Percentiles rank a stretch among this genome's conserved stretches.
These are phyloP conservation scores for Protobothrops mucrosquamatus DNA, from an alignment of 2,113 vertebrate genomes.

Conservation along the genomic window DNA sequence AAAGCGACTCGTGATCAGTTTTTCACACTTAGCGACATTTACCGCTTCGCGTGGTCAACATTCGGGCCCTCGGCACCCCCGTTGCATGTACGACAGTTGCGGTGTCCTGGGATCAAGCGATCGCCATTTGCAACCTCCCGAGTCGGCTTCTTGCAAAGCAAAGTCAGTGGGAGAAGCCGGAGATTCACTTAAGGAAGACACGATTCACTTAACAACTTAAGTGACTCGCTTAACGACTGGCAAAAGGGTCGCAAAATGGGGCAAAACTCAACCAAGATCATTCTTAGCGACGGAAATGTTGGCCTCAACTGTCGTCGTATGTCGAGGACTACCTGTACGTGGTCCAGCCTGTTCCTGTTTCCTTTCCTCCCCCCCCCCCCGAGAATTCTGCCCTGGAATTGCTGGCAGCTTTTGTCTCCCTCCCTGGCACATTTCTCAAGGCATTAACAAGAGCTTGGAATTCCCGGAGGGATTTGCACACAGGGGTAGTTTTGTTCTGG, in stretches of 20 bases:
- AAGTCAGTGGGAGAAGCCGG: not conserved
- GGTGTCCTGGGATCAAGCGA: not conserved
- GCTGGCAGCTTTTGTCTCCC: not conserved
- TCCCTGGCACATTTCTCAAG: not conserved
- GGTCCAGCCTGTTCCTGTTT: too few relatives aligned
- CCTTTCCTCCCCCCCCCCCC: not conserved
- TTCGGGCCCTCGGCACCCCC: too few relatives aligned
- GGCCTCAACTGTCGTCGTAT: not conserved
- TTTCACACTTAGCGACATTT: not conserved
- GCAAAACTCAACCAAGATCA: not conserved
- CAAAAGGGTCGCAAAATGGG: not conserved
- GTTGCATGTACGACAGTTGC: not conserved
- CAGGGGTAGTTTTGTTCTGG: not conserved
- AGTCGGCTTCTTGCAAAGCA: not conserved
- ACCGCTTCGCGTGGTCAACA: not conserved
- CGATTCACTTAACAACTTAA: not conserved
- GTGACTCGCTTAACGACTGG: not conserved
- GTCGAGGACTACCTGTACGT: not conserved
- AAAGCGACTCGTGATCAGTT: not conserved
- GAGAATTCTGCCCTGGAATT: not conserved
- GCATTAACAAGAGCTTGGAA: conserved; percentile 23
- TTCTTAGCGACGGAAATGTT: not conserved
- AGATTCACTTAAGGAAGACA: too few relatives aligned
- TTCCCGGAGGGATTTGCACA: conserved; percentile 25
- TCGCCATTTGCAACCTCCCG: not conserved